Conservation (phyloP, 2,113 vertebrate species). For the Crocuta crocuta region DNA sequence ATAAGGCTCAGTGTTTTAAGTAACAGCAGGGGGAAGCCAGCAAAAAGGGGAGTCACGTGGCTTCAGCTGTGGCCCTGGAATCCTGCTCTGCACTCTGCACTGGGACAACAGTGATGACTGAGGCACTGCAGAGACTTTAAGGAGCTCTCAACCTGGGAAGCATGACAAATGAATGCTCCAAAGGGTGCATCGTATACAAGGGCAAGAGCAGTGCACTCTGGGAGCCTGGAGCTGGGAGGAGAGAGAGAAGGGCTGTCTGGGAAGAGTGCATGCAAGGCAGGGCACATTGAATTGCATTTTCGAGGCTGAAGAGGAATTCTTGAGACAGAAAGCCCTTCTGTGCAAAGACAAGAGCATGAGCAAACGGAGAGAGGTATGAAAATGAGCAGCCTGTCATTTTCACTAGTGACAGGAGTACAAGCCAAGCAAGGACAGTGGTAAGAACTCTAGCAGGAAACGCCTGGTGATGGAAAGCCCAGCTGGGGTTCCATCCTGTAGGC, state of each 20-base stretch:
- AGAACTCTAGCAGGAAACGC: not conserved
- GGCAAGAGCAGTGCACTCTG: not conserved
- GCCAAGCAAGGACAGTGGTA: not conserved
- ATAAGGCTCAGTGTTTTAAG: not conserved
- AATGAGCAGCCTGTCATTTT: not conserved
- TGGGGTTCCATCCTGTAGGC: not conserved
- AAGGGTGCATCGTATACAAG: not conserved
- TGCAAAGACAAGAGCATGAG: not conserved
- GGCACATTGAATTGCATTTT: fast-evolving
- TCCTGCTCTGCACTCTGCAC: not conserved
- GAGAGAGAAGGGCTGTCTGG: not conserved
- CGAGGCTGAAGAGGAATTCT: not conserved
- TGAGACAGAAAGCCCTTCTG: not conserved
- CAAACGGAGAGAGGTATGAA: not conserved
- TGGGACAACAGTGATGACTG: not conserved
- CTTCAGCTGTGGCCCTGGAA: not conserved
- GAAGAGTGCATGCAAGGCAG: not conserved
- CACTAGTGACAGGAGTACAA: not conserved
- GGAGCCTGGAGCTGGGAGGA: not conserved
- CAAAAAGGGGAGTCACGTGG: not conserved
- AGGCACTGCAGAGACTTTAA: not conserved
- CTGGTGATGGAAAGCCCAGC: not conserved
- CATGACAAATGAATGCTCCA: not conserved
- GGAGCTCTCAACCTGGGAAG: not conserved
- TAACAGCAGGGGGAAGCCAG: not conserved